Evolutionary conservation across 2,113 vertebrate species (phyloP).

Genomic region (Lamprologus ornatipinnis): DNA sequence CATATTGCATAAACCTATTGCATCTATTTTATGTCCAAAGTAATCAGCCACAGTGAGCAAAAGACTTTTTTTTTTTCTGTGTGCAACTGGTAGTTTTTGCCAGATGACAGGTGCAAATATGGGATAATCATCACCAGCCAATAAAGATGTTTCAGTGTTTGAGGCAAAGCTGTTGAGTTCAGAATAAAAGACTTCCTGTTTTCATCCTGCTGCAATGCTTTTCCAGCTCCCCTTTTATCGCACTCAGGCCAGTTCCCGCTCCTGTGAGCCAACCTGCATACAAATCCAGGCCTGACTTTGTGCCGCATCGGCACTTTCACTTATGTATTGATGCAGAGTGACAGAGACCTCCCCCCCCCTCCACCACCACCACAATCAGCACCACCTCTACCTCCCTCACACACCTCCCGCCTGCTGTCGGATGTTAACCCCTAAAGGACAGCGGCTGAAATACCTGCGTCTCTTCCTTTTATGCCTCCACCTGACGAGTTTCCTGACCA

Average conservation of each 20-base stretch:
- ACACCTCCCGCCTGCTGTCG: not conserved
- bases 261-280: slow-evolving; percentile 35
- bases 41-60: not conserved
- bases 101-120: not conserved
- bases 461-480: slow-evolving; percentile 20
- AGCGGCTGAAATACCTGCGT: not conserved
- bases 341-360: not conserved
- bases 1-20: not conserved
- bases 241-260: not conserved
- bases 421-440: slow-evolving; percentile 40
- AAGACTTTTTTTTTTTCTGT: not conserved
- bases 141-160: not conserved
- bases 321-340: slow-evolving; percentile 46
- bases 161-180: not conserved
- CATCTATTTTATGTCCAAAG: not conserved
- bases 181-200: not conserved
- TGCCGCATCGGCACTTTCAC: slow-evolving; percentile 46
- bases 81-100: not conserved
- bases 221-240: not conserved
- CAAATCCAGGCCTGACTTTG: slow-evolving; percentile 35
- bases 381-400: not conserved
- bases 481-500: not conserved
- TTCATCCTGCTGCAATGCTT: not conserved
- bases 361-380: not conserved
- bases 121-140: not conserved